Evolutionary conservation across 2,113 vertebrate genomes (phyloP).

Genomic region (Hyaena hyaena): DNA sequence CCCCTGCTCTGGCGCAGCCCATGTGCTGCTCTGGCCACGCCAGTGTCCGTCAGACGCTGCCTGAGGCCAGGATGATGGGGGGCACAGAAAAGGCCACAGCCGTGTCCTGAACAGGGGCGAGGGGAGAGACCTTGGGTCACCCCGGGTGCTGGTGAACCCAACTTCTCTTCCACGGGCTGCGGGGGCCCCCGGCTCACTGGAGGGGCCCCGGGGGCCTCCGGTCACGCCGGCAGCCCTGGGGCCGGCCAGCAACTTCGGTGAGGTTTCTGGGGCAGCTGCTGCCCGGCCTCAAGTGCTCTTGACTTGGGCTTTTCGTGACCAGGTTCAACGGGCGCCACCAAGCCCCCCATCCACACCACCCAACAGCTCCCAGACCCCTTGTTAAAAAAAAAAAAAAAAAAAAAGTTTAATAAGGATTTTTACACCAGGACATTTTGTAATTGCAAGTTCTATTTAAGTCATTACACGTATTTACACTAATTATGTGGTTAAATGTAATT

Average conservation of each 20-base stretch:
- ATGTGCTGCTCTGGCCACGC: too few species aligned
- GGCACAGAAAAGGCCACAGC: conserved; percentile 44
- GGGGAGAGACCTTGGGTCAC: accelerated
- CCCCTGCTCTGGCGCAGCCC: not conserved
- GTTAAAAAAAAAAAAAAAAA: not conserved
- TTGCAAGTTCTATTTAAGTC: conserved; percentile 81
- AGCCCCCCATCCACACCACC: not conserved
- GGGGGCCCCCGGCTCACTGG: not conserved
- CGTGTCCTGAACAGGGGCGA: not conserved
- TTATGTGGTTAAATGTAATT: conserved; percentile 84
- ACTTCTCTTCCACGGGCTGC: too few species aligned
- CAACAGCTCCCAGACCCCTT: conserved; percentile 4
- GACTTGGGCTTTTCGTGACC: accelerated
- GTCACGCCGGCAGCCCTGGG: accelerated
- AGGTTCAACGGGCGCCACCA: not conserved
- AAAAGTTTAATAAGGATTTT: conserved; percentile 68
- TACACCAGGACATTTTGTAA: conserved; percentile 68
- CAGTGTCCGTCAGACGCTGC: not conserved
- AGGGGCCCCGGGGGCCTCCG: accelerated
- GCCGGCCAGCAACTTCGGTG: accelerated
- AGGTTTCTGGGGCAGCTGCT: not conserved
- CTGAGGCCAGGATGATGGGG: accelerated
- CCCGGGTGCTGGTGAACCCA: accelerated
- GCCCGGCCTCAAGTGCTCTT: too few species aligned
- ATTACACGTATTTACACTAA: conserved; percentile 82